Evolutionary conservation across 2,888 invertebrate genomes (phyloP).

Genomic region (Rhopalosiphum nymphaeae): DNA sequence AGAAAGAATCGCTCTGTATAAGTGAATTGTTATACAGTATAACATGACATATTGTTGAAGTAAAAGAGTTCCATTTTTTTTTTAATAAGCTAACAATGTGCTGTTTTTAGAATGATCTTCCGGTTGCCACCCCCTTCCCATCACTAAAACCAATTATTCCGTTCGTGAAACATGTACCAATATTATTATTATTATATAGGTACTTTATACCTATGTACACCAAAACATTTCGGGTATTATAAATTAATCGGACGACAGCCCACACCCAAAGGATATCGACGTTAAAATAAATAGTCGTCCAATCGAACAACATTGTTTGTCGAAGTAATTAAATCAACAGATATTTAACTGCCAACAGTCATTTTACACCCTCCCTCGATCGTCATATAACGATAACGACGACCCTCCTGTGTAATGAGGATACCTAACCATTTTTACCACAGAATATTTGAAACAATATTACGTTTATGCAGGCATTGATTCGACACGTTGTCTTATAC

Average conservation of each 20-base stretch:
- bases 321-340: constrained; percentile 12
- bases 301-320: neutral
- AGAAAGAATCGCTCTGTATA: neutral
- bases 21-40: neutral
- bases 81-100: constrained; percentile 18
- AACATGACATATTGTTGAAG: neutral
- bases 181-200: neutral
- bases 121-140: neutral
- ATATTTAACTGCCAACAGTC: neutral
- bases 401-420: neutral
- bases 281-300: neutral
- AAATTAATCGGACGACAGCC: neutral
- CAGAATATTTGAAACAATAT: constrained; percentile 12
- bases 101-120: constrained; percentile 4
- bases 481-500: neutral
- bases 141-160: constrained; percentile 40
- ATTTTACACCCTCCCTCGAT: neutral
- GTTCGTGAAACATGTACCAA: constrained; percentile 1
- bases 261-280: neutral
- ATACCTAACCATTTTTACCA: neutral
- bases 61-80: neutral
- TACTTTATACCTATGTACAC: neutral
- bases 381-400: neutral
- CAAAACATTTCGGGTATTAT: neutral
- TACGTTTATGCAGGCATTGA: neutral